These are phyloP conservation scores for Datnioides undecimradiatus DNA, from an alignment of 2,113 vertebrate species.

Conservation along the genomic window DNA sequence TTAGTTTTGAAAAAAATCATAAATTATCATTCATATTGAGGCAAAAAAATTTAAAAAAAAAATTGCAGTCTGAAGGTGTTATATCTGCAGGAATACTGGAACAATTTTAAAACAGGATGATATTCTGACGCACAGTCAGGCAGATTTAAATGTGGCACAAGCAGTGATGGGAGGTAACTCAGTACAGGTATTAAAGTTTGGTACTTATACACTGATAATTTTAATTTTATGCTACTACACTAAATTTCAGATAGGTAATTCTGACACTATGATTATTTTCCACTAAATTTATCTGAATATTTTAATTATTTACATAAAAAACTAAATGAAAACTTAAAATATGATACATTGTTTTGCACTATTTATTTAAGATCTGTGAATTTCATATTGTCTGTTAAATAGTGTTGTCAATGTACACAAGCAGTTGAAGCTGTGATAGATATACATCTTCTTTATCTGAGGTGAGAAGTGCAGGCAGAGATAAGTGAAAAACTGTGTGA, in stretches of 20 bases:
- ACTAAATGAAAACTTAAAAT: too few species aligned
- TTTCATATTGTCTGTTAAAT: background rate
- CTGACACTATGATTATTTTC: background rate
- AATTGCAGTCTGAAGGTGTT: background rate
- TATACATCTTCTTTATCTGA: conserved; percentile 22
- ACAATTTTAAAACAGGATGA: too few species aligned
- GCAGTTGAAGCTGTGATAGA: background rate
- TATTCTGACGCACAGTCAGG: too few species aligned
- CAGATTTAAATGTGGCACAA: background rate
- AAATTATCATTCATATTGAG: background rate
- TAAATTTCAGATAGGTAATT: background rate
- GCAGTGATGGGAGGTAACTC: background rate
- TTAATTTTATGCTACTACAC: background rate
- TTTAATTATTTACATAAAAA: background rate
- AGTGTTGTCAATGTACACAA: background rate
- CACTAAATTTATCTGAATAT: background rate
- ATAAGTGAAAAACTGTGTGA: conserved; percentile 30
- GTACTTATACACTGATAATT: too few species aligned
- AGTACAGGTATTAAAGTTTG: too few species aligned
- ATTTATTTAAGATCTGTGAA: conserved; percentile 23
- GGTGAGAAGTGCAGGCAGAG: conserved; percentile 21
- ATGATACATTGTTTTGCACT: too few species aligned
- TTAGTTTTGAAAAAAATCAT: background rate
- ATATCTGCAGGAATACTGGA: background rate
- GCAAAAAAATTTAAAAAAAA: background rate